Conservation (phyloP, 1,140 invertebrate species). For the Ganaspis sp. region DNA sequence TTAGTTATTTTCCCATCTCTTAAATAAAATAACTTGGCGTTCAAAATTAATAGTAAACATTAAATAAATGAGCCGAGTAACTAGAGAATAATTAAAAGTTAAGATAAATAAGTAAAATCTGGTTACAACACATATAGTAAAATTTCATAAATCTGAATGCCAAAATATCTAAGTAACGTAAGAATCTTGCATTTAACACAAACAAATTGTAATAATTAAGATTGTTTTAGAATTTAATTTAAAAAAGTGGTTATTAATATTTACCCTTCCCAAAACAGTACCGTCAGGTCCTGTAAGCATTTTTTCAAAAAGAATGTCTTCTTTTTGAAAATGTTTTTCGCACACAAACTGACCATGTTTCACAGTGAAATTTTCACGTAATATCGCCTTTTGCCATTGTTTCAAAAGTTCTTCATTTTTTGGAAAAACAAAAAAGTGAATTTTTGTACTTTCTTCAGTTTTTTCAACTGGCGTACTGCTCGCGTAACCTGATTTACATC, state of each 20-base stretch:
- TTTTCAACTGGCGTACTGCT: neutral
- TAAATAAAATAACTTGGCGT: too few species aligned
- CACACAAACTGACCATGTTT: neutral
- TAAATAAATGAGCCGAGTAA: too few species aligned
- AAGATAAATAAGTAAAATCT: too few species aligned
- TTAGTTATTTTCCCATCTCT: too few species aligned
- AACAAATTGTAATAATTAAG: neutral
- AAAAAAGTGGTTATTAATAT: neutral
- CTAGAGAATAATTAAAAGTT: too few species aligned
- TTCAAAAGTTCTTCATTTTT: neutral
- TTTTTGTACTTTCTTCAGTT: too few species aligned
- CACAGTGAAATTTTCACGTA: neutral
- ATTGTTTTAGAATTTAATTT: too few species aligned
- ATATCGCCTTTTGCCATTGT: neutral
- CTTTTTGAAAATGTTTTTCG: neutral
- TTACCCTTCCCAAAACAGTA: neutral
- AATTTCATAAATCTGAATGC: too few species aligned
- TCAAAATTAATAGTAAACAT: too few species aligned
- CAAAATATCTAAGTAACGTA: too few species aligned
- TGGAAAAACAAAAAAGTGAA: neutral
- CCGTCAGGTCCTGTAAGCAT: constrained; percentile 19
- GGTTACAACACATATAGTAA: too few species aligned
- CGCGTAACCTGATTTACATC: neutral
- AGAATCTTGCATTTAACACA: too few species aligned
- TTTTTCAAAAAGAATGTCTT: neutral